Conservation (phyloP, 2,113 vertebrate genomes). For the Gadus chalcogrammus region DNA sequence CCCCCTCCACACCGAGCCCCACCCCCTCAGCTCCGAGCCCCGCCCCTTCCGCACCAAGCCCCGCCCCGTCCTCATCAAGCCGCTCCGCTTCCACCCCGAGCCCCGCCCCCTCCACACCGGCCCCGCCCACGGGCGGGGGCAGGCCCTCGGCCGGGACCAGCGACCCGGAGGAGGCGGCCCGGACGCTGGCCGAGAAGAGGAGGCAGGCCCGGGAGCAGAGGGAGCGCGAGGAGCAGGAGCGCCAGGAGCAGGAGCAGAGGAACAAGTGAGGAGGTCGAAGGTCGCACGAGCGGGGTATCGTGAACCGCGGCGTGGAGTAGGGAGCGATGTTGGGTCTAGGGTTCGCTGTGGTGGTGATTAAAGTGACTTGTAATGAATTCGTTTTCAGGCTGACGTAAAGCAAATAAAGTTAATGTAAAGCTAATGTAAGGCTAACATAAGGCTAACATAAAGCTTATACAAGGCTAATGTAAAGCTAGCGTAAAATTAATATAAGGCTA, state of each 20-base stretch:
- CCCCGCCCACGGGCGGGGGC: conserved; percentile 38
- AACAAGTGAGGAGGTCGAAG: conserved; percentile 75
- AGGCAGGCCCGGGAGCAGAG: conserved; percentile 90
- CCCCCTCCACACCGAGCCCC: no score
- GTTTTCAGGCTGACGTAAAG: no score
- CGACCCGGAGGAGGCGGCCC: conserved; percentile 85
- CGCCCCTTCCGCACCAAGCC: background rate
- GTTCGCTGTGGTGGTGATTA: no score
- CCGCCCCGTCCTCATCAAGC: background rate
- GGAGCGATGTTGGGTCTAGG: no score
- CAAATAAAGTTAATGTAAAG: no score
- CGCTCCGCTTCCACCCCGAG: conserved; percentile 18
- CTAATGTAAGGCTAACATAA: no score
- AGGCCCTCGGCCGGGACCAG: conserved; percentile 86
- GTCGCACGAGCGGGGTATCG: no score
- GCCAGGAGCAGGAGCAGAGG: conserved; percentile 80
- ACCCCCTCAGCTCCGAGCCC: background rate
- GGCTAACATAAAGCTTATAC: no score
- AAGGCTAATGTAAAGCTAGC: background rate
- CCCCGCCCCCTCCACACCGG: background rate
- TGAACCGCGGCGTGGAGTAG: no score
- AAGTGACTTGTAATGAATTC: no score
- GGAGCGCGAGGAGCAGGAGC: conserved; percentile 88
- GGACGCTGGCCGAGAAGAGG: conserved; percentile 86
- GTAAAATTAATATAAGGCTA: background rate